These are phyloP conservation scores for Himalopsyche phryganea DNA, from an alignment of 1,140 invertebrate species.

Conservation along the genomic window DNA sequence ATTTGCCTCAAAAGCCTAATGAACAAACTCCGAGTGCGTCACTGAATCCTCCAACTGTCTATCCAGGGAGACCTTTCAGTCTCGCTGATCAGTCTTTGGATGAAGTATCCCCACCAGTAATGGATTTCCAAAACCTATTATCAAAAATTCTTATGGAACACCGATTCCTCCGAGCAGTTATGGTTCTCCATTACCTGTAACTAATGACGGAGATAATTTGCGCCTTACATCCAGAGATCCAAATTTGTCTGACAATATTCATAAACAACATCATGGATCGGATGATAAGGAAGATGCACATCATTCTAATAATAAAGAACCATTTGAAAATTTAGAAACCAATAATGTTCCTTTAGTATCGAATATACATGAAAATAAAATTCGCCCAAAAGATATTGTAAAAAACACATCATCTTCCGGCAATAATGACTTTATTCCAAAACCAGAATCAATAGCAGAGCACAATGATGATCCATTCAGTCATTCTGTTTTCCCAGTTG, in stretches of 20 bases:
- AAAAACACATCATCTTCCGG: conserved; percentile 2
- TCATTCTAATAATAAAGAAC: conserved; percentile 5
- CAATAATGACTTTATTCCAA: conserved; percentile 8
- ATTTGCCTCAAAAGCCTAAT: conserved; percentile 31
- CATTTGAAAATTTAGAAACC: conserved; percentile 4
- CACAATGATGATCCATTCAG: conserved; percentile 18
- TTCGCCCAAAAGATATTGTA: conserved; percentile 4
- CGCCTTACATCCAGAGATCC: conserved; percentile 1
- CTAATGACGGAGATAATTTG: conserved; percentile 16
- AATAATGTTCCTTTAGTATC: conserved; percentile 8
- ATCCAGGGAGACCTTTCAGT: conserved; percentile 16
- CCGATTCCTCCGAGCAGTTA: conserved; percentile 25
- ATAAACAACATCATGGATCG: neutral
- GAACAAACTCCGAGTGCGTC: conserved; percentile 29
- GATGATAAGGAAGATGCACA: neutral
- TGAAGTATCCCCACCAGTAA: neutral
- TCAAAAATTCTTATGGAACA: conserved; percentile 30
- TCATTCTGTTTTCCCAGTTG: conserved; percentile 9
- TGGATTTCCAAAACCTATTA: conserved; percentile 1
- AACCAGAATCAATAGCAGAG: neutral
- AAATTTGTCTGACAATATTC: neutral
- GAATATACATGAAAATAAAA: conserved; percentile 6
- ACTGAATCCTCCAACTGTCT: conserved; percentile 3
- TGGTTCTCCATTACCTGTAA: conserved; percentile 20
- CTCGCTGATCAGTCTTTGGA: neutral